Evolutionary conservation across 1,140 invertebrate genomes (phyloP).

Genomic region (Bursaphelenchus mucronatus): DNA sequence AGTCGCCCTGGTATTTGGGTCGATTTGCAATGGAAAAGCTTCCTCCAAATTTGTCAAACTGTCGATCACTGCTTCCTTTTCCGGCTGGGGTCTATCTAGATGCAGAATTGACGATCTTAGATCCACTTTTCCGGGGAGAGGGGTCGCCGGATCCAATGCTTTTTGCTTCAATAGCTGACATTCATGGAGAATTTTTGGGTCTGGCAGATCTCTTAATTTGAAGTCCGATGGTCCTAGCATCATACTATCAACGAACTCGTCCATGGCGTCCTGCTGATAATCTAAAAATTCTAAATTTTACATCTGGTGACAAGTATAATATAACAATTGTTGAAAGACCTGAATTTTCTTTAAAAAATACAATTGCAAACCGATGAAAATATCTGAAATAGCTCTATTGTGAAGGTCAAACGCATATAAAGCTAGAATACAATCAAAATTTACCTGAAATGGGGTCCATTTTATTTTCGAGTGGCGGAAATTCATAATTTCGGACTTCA

Average conservation of each 20-base stretch:
- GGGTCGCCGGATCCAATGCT: neutral
- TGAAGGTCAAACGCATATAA: no score
- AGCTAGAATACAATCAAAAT: no score
- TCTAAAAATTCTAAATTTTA: neutral
- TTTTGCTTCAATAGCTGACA: neutral
- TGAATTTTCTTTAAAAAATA: no score
- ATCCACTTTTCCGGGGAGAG: slow-evolving; percentile 6
- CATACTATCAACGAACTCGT: slow-evolving; percentile 14
- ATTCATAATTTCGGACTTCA: slow-evolving; percentile 11
- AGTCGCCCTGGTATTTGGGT: neutral
- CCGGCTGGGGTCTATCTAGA: neutral
- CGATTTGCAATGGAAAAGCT: slow-evolving; percentile 10
- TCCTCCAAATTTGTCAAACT: neutral
- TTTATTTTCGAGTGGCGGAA: neutral
- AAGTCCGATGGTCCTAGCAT: neutral
- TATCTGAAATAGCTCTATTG: no score
- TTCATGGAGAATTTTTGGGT: slow-evolving; percentile 11
- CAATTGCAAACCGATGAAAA: no score
- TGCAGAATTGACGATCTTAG: neutral
- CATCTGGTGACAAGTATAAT: no score
- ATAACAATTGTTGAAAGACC: no score
- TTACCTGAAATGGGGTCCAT: neutral
- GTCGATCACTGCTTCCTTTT: neutral
- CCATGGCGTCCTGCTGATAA: slow-evolving; percentile 2
- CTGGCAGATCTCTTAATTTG: neutral